phyloP scores from a whole-genome alignment of 1,140 invertebrate genomes.

The Aporrectodea caliginosa region DNA sequence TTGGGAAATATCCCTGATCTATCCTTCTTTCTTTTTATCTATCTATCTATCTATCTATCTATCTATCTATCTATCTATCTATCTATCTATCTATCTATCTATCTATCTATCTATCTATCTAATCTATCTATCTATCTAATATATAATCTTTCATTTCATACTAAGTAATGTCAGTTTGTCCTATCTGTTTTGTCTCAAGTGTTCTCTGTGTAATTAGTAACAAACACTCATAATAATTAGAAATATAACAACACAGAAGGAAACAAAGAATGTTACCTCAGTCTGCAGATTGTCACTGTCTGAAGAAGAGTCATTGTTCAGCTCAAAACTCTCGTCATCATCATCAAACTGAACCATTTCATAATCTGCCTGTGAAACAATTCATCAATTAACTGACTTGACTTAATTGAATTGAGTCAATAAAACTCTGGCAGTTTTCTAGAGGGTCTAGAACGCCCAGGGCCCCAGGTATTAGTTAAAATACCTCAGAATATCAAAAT shows the following conservation, averaged over 20 bases:
- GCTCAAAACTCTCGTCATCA: background rate
- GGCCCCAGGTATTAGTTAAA: too few relatives aligned
- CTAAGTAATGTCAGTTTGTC: background rate
- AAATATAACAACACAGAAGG: background rate
- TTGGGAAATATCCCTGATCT: background rate
- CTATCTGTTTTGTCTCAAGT: background rate
- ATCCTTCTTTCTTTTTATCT: background rate
- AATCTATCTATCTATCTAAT: background rate
- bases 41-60: background rate
- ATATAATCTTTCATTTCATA: too few relatives aligned
- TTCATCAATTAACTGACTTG: too few relatives aligned
- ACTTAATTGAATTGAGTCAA: too few relatives aligned
- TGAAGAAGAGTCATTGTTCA: background rate
- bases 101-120: background rate
- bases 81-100: background rate
- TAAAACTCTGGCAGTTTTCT: too few relatives aligned
- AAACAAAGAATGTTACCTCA: background rate
- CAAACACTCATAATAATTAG: background rate
- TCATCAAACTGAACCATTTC: background rate
- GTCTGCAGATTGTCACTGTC: background rate
- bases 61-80: background rate
- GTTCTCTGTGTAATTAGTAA: background rate
- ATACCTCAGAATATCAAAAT: too few relatives aligned
- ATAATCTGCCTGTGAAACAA: conserved; percentile 2
- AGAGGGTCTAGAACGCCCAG: too few relatives aligned